Base-by-base conservation (phyloP, 2,888 invertebrate species). In the Athalia cordata region DNA sequence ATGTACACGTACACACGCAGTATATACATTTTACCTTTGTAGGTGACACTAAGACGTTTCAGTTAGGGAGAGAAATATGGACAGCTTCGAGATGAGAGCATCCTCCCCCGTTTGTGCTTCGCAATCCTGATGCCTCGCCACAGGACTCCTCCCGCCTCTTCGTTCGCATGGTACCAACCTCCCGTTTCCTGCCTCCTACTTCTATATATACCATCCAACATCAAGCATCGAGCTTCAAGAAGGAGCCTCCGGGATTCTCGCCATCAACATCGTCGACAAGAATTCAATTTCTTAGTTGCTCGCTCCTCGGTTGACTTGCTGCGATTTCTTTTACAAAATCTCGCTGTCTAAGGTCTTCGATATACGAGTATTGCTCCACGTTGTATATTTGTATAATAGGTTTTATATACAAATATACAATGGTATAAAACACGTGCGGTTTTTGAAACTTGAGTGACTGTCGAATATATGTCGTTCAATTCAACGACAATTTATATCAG, bases 221-320 rank as follows among this genome's bases (percentile, higher is more conserved):
- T 29, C 29, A 29, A 29, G 29, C 29, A 29, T 29, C 29, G 1
- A 29, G 29, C 29, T 29, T 29, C 29, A 29, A 29, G 29, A 29
- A 29, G 29, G 29, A 29, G 29, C 29, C 29, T 29, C 29, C 29
- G 29, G 29, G 29, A 3, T 15, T 43, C 45, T 9, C n/a, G n/a
- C 75, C 80, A 77, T 80, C 79, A 80, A 81, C 80, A 72, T 9
- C 45, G 13, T 59, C 72, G 79, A 80, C 77, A 80, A 81, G 82
- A 83, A 87, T 87, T 87, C 86, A 85, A 87, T 87, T 78, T 64
- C 78, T 78, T 85, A 83, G 83, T 84, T 82, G 82, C 82, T 29
- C 29, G 29, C 29, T 82, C 83, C 82, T 81, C 81, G 83, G 82
- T 81, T 81, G 81, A 86, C 84, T 87, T 83, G 86, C 85, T 84